Percentiles rank a stretch among this genome's conserved stretches.
Evolutionary conservation across 1,140 invertebrate genomes (phyloP).

Genomic region (Polypedilum pembai): DNA sequence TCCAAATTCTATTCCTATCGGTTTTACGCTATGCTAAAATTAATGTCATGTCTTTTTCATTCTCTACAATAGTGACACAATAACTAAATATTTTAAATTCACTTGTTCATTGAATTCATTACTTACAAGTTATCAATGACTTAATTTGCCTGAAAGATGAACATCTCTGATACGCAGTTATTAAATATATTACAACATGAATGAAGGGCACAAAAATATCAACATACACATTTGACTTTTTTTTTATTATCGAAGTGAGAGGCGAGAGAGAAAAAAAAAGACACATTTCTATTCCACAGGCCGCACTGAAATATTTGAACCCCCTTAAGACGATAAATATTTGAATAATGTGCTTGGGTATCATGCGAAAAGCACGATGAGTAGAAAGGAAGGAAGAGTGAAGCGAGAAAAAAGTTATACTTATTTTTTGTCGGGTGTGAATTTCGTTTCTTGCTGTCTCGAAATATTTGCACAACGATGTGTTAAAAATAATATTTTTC

Average conservation of each 20-base stretch:
- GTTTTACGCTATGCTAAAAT: too few relatives aligned
- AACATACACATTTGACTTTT: background rate
- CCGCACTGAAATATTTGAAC: background rate
- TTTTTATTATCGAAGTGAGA: background rate
- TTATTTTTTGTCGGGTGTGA: too few relatives aligned
- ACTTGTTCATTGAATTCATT: too few relatives aligned
- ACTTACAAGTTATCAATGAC: background rate
- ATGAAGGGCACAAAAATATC: background rate
- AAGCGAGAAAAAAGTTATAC: too few relatives aligned
- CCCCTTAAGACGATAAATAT: conserved; percentile 6
- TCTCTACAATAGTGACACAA: too few relatives aligned
- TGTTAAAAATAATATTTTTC: conserved; percentile 2
- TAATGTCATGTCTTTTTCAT: too few relatives aligned
- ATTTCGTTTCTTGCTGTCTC: background rate
- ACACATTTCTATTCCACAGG: background rate
- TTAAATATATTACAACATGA: too few relatives aligned
- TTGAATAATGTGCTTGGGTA: conserved; percentile 17
- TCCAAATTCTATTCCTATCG: too few relatives aligned
- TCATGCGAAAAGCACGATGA: background rate
- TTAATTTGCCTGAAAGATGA: background rate
- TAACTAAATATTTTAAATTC: too few relatives aligned
- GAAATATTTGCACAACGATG: conserved; percentile 11
- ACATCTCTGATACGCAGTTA: background rate
- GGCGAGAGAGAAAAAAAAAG: background rate
- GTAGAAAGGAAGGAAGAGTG: background rate